Base-by-base conservation (phyloP, 30 jellyfish, hydroid and myxozoan species). In the Pseudorhiza aurosa region DNA sequence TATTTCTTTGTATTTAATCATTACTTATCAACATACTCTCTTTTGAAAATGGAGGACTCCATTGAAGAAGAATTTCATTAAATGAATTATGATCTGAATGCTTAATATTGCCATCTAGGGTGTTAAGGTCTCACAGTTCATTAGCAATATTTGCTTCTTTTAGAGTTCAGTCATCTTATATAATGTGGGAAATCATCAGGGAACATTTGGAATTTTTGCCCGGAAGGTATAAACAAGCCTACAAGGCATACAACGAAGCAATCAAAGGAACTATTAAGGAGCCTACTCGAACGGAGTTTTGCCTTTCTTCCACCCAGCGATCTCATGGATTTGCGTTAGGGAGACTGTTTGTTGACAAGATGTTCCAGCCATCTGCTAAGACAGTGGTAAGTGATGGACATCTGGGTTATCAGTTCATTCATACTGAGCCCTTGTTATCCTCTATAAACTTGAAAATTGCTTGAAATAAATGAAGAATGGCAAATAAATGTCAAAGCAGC, bases 211-310 rank as follows among this genome's bases (percentile, higher is more conserved):
- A 85, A 0, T 60, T 76, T 19, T 58, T 92, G 29, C 88, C 85
- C 24, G 98, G 98, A 2, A 85, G 79, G 27, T 92, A 92, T 70
- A 82, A 85, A 49, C 85, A 80, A 37, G 92, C 93, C 24, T 74
- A 43, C 24, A 91, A 80, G 15, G 98, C 85, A 27, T 92, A 68
- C 59, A 49, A 49, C 58, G 37, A 57, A 75, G 67, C 94, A 19
- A 68, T 86, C 15, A 50, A 26, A 4, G 96, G 98, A 9, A 78
- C 96, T 28, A 68, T 93, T 35, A 96, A 79, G 89, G 95, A 84
- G 75, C 90, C 58, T n/a, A 96, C 96, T 44, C 76, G 98, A 45
- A 85, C 97, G 98, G 96, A 92, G 40, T 68, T 72, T 1, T 92
- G 98, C 40, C 79, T 92, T 68, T 45, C 85, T 9, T 74, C 95